These are phyloP conservation scores for Eriocheir sinensis DNA, from an alignment of 1,140 invertebrate genomes.

Conservation along the genomic window DNA sequence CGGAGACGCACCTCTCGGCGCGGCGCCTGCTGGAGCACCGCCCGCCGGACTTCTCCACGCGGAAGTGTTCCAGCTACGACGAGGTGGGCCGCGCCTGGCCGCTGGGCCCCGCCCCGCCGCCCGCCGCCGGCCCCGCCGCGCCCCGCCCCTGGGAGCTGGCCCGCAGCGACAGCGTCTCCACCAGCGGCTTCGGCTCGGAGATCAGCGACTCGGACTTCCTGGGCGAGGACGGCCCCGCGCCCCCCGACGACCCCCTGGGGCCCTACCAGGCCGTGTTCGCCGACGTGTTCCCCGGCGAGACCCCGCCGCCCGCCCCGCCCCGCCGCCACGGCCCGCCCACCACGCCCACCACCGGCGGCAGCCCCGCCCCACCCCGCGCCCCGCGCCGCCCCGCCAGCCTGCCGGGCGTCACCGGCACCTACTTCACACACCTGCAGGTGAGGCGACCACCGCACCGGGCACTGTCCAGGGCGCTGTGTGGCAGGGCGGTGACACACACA, in stretches of 20 bases:
- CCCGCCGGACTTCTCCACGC: conserved; percentile 64
- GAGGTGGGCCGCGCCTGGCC: conserved; percentile 78
- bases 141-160: conserved; percentile 79
- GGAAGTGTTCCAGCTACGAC: conserved; percentile 79
- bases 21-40: conserved; percentile 66
- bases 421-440: conserved; percentile 76
- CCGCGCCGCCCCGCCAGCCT: conserved; percentile 78
- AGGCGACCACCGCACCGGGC: not conserved
- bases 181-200: conserved; percentile 81
- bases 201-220: conserved; percentile 80
- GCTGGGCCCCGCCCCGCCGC: conserved; percentile 38
- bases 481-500: too few relatives aligned
- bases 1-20: conserved; percentile 77
- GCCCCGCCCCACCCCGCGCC: conserved; percentile 37
- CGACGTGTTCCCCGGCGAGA: conserved; percentile 78
- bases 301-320: not conserved
- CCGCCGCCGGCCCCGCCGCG: not conserved
- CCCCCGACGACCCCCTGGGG: conserved; percentile 75
- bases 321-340: conserved; percentile 53
- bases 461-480: too few relatives aligned
- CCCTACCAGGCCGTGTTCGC: conserved; percentile 78
- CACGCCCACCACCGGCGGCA: not conserved
- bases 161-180: conserved; percentile 81
- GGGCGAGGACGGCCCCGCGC: conserved; percentile 75
- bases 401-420: conserved; percentile 76